phyloP scores from a whole-genome alignment of 92 coral and sea anemone genomes.

The Micromussa lordhowensis region DNA sequence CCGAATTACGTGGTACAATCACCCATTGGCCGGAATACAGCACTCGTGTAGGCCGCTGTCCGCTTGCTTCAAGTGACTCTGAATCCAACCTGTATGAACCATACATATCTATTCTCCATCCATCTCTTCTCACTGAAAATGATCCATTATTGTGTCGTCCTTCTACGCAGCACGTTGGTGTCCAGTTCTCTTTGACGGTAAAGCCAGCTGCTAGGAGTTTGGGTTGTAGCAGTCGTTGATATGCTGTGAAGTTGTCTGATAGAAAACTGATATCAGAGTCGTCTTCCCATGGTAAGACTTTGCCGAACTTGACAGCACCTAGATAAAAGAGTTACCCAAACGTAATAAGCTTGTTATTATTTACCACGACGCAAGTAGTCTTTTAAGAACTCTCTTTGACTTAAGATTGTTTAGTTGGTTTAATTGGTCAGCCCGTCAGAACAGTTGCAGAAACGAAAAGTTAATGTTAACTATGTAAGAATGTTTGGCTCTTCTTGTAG shows the following conservation, averaged over 20 bases:
- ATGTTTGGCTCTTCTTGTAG: not conserved
- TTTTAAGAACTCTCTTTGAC: too few relatives aligned
- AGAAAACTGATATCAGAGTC: slow-evolving; percentile 96
- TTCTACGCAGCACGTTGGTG: slow-evolving; percentile 89
- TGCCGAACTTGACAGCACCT: slow-evolving; percentile 96
- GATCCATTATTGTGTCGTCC: slow-evolving; percentile 90
- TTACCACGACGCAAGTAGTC: too few relatives aligned
- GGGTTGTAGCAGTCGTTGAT: slow-evolving; percentile 63
- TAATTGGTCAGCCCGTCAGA: too few relatives aligned
- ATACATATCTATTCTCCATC: slow-evolving; percentile 88
- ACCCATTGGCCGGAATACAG: slow-evolving; percentile 91
- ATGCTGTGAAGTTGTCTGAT: slow-evolving; percentile 87
- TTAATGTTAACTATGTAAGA: too few relatives aligned
- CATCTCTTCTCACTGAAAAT: slow-evolving; percentile 71
- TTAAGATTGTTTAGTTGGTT: too few relatives aligned
- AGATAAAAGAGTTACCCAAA: not conserved
- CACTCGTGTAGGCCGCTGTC: slow-evolving; percentile 87
- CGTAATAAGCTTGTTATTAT: too few relatives aligned
- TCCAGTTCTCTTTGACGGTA: slow-evolving; percentile 64
- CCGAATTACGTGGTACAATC: slow-evolving; percentile 94
- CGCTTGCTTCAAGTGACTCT: slow-evolving; percentile 82
- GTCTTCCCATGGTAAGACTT: slow-evolving; percentile 95
- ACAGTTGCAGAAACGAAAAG: too few relatives aligned
- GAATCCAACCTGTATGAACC: slow-evolving; percentile 95
- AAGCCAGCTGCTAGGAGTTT: slow-evolving; percentile 72